phyloP scores from a whole-genome alignment of 2,113 vertebrate genomes.

The Sprattus sprattus region DNA sequence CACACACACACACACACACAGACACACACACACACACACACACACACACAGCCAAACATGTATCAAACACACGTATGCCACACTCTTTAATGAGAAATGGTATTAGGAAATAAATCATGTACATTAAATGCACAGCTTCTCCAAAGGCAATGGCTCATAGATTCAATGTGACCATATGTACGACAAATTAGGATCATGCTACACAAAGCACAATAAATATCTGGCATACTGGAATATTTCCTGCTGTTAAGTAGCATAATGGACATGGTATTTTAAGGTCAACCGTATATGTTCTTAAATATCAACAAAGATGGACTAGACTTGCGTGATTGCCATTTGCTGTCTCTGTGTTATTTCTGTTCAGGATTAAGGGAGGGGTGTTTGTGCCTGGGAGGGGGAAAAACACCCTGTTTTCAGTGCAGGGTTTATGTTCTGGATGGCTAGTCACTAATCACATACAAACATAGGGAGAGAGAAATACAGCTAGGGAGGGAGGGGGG shows the following conservation, averaged over 20 bases:
- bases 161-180: neutral
- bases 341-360: conserved; percentile 12
- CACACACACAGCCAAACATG: neutral
- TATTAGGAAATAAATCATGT: neutral
- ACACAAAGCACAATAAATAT: neutral
- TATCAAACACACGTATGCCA: neutral
- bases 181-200: neutral
- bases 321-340: conserved; percentile 19
- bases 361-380: neutral
- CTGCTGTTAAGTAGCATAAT: neutral
- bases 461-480: conserved; percentile 32
- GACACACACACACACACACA: neutral
- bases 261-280: neutral
- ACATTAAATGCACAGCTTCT: neutral
- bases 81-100: neutral
- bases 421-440: conserved; percentile 46
- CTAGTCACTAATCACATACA: conserved; percentile 45
- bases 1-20: neutral
- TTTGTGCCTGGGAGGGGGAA: neutral
- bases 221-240: neutral
- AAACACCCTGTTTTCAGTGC: conserved; percentile 28
- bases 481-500: neutral
- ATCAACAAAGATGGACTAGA: conserved; percentile 33
- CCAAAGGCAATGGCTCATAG: neutral
- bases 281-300: neutral